Percentiles rank a stretch among this genome's conserved stretches.
These are phyloP conservation scores for Teleopsis dalmanni DNA, from an alignment of 1,140 invertebrate species.

Conservation along the genomic window DNA sequence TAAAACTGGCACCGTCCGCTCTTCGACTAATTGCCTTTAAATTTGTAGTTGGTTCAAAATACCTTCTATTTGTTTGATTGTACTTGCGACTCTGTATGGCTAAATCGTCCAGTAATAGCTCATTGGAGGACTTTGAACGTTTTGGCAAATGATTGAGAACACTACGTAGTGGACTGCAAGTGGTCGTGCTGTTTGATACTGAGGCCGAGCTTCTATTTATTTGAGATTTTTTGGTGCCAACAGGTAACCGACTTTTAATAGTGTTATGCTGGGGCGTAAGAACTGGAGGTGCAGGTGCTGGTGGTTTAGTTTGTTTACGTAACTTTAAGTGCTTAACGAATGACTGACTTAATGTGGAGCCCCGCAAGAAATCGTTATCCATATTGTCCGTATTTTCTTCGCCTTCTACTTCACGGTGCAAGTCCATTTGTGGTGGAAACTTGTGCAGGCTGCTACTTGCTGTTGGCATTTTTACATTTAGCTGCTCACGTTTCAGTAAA, in stretches of 20 bases:
- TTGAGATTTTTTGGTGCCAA: not conserved
- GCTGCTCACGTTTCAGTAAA: slow-evolving; percentile 16
- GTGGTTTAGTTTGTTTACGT: slow-evolving; percentile 17
- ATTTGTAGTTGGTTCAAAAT: too few relatives aligned
- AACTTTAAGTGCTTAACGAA: slow-evolving; percentile 33
- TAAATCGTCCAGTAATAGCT: slow-evolving; percentile 33
- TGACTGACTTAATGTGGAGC: slow-evolving; percentile 40
- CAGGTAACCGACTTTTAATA: not conserved
- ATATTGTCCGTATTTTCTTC: not conserved
- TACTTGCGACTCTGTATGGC: slow-evolving; percentile 18
- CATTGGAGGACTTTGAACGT: slow-evolving; percentile 34
- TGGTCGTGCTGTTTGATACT: not conserved
- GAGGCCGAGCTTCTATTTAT: not conserved
- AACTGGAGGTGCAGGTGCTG: slow-evolving; percentile 25
- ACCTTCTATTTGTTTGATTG: too few relatives aligned
- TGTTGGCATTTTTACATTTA: not conserved
- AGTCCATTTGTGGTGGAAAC: slow-evolving; percentile 23
- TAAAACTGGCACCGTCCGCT: too few relatives aligned
- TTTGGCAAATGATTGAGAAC: slow-evolving; percentile 34
- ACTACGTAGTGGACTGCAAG: too few relatives aligned
- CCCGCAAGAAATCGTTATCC: slow-evolving; percentile 31
- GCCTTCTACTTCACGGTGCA: slow-evolving; percentile 15
- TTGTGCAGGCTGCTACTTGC: slow-evolving; percentile 21
- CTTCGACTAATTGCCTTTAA: too few relatives aligned
- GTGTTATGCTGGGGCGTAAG: slow-evolving; percentile 18